Percentiles rank a stretch among this genome's conserved stretches.
Evolutionary conservation across 2,888 invertebrate genomes (phyloP).

Genomic region (Blastobasis lacticolella): DNA sequence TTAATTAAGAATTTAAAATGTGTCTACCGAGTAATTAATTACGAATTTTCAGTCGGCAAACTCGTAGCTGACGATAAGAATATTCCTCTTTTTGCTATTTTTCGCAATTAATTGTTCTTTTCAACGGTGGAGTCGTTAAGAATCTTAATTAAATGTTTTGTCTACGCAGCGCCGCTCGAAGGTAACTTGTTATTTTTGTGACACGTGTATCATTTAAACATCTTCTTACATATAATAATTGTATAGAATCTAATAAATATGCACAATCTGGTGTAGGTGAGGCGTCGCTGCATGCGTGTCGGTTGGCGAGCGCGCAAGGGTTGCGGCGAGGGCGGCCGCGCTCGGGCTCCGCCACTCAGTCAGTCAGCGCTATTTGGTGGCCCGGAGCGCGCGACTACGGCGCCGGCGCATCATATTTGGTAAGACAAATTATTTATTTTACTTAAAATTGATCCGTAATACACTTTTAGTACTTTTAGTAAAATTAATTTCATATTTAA

Average conservation of each 20-base stretch:
- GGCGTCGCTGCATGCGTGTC: constrained; percentile 26
- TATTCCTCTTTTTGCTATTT: constrained; percentile 25
- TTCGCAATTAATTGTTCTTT: constrained; percentile 19
- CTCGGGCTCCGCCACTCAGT: constrained; percentile 19
- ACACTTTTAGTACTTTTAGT: too few relatives aligned
- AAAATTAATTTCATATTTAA: too few relatives aligned
- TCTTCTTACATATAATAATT: neutral
- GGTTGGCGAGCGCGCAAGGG: constrained; percentile 66
- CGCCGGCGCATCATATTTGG: constrained; percentile 36
- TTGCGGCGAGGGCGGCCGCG: constrained; percentile 40
- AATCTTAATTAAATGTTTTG: constrained; percentile 46
- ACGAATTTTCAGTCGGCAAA: constrained; percentile 53
- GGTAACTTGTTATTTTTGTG: neutral
- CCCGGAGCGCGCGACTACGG: constrained; percentile 36
- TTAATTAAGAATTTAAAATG: constrained; percentile 74
- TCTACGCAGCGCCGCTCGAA: neutral
- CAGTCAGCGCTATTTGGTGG: constrained; percentile 52
- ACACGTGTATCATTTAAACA: neutral
- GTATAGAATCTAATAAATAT: neutral
- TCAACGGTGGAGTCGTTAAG: constrained; percentile 30
- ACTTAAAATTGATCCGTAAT: neutral
- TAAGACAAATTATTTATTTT: neutral
- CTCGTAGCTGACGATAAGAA: constrained; percentile 36
- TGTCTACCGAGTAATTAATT: constrained; percentile 70
- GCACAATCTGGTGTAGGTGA: too few relatives aligned